Conservation (phyloP, 2,888 invertebrate species). For the Cheilosia scutellata region DNA sequence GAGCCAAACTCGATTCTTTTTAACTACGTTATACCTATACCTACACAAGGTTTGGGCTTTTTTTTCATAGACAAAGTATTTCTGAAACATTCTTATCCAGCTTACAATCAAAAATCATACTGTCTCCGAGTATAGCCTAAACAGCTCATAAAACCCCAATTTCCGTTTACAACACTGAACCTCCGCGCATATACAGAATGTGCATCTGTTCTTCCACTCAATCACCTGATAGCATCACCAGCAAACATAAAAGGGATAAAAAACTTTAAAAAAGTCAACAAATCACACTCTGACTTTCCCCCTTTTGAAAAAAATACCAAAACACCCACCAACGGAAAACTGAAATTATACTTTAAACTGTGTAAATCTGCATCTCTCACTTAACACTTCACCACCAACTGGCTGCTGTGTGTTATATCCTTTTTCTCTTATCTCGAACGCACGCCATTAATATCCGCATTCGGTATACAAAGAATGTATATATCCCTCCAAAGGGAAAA, state of each 20-base stretch:
- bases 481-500: slow-evolving; percentile 35
- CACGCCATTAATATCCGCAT: slow-evolving; percentile 75
- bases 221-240: slow-evolving; percentile 55
- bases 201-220: slow-evolving; percentile 27
- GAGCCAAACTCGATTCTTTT: no score
- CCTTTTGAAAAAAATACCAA: not conserved
- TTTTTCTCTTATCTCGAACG: slow-evolving; percentile 71
- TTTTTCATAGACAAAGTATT: no score
- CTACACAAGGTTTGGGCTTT: no score
- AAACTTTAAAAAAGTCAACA: slow-evolving; percentile 49
- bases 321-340: slow-evolving; percentile 22
- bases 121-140: no score
- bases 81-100: not conserved
- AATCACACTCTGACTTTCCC: slow-evolving; percentile 14
- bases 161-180: not conserved
- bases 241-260: slow-evolving; percentile 21
- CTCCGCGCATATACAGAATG: not conserved
- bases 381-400: slow-evolving; percentile 62
- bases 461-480: slow-evolving; percentile 48
- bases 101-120: not conserved
- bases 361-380: slow-evolving; percentile 69
- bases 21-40: no score
- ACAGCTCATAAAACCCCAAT: slow-evolving; percentile 7
- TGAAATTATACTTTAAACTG: slow-evolving; percentile 51
- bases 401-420: slow-evolving; percentile 34